phyloP scores from a whole-genome alignment of 2,797 vertebrate species.

The Pseudotriccus pelzelni region DNA sequence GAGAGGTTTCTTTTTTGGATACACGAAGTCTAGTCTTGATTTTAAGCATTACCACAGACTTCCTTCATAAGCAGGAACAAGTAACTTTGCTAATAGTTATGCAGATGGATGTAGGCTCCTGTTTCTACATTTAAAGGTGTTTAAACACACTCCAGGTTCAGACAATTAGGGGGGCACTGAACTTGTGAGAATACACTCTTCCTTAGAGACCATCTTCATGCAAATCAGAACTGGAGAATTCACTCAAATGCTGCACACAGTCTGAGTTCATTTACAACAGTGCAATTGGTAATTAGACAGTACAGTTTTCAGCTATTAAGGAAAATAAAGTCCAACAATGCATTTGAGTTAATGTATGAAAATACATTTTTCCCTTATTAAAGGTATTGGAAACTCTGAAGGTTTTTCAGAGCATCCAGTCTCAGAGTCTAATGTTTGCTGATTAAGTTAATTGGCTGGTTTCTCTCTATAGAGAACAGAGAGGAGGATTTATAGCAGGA shows the following conservation, averaged over 20 bases:
- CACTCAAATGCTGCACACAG: neutral
- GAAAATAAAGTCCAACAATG: neutral
- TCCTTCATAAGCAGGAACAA: neutral
- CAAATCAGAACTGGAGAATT: neutral
- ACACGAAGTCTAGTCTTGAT: neutral
- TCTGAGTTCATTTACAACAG: neutral
- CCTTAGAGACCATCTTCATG: neutral
- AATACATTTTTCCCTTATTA: neutral
- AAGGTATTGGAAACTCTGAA: neutral
- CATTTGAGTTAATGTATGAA: neutral
- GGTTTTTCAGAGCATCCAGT: neutral
- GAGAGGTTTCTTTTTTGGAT: neutral
- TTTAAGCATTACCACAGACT: neutral
- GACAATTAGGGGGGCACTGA: neutral
- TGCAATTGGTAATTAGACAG: neutral
- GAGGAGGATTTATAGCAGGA: neutral
- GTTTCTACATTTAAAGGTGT: neutral
- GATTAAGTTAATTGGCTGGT: neutral
- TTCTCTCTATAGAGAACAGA: neutral
- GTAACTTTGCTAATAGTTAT: neutral
- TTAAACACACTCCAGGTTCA: neutral
- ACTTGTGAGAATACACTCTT: neutral
- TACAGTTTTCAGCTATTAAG: neutral
- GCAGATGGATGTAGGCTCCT: neutral
- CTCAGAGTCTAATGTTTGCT: neutral